Evolutionary conservation across 2,888 invertebrate genomes (phyloP), one percentile per base, ranked within the genome.

Genomic region (Lasioglossum zephyrum): DNA sequence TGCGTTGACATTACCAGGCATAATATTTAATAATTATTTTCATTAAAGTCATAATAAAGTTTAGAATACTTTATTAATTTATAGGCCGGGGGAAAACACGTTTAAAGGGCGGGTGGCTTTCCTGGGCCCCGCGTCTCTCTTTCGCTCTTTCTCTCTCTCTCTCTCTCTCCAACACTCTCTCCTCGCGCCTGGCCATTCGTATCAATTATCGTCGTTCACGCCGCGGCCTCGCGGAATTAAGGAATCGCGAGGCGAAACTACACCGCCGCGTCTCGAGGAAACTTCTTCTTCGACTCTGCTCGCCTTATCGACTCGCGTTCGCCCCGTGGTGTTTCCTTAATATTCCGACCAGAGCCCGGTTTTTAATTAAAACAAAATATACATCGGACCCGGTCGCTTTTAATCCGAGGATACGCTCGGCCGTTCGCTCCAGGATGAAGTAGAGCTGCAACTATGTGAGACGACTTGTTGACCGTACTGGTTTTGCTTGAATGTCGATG

Each of bases 11-110:
- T 92, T 93, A 93, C 92, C 70, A 91, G 89, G 94, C 93, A 94
- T 95, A 95, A 95, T 95, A 95, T 95, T 95, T 95, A 95, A 95
- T 95, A 95, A 95, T 95, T 95, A 95, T 95, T 94, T 95, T 94
- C 94, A 95, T 95, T 95, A 95, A 94, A 95, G 94, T 94, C 94
- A 93, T 94, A 94, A 95, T 95, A 94, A 95, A 94, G 94, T 95
- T 95, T 93, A 92, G 94, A 92, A 94, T 95, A 94, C 95, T 95
- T 94, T 95, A 95, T 95, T 95, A 95, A 95, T 95, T 95, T 95
- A 95, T 95, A 95, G 95, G 93, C 91, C 92, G 90, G 92, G 66
- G 89, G 87, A 92, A 91, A 63, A 53, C 91, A 89, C 91, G 92
- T 92, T 92, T 92, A 93, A 94, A 94, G 93, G 94, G 94, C 92